phyloP scores from a whole-genome alignment of 2,888 invertebrate species.

The Eledona agricola region DNA sequence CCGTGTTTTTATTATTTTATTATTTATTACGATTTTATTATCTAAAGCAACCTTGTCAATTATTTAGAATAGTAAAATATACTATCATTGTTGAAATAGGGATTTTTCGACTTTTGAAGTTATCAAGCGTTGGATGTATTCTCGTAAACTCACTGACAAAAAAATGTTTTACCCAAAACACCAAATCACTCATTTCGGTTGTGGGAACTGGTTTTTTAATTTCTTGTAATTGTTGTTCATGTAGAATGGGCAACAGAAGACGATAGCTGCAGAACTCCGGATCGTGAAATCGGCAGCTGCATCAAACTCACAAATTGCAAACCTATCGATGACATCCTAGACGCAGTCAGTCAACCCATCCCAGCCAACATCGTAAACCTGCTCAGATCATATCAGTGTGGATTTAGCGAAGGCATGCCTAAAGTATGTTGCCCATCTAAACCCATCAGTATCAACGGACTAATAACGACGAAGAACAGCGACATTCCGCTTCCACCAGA shows the following conservation, averaged over 20 bases:
- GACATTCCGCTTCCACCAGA: conserved; percentile 2
- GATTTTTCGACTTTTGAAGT: too few relatives aligned
- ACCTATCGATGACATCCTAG: conserved; percentile 39
- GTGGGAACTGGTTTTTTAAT: too few relatives aligned
- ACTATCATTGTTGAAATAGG: too few relatives aligned
- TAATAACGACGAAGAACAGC: background rate
- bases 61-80: too few relatives aligned
- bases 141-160: too few relatives aligned
- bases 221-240: too few relatives aligned
- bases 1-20: too few relatives aligned
- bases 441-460: conserved; percentile 1
- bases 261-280: conserved; percentile 54
- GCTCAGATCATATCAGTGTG: conserved; percentile 33
- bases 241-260: conserved; percentile 50
- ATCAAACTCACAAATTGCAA: conserved; percentile 50
- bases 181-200: too few relatives aligned
- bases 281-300: conserved; percentile 55
- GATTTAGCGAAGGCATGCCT: conserved; percentile 3
- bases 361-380: conserved; percentile 27
- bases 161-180: too few relatives aligned
- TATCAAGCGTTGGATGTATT: too few relatives aligned
- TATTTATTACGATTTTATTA: too few relatives aligned
- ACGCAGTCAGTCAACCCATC: conserved; percentile 41
- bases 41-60: too few relatives aligned
- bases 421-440: conserved; percentile 16